Conservation (phyloP, 2,888 invertebrate genomes). For the Acleris holmiana region DNA sequence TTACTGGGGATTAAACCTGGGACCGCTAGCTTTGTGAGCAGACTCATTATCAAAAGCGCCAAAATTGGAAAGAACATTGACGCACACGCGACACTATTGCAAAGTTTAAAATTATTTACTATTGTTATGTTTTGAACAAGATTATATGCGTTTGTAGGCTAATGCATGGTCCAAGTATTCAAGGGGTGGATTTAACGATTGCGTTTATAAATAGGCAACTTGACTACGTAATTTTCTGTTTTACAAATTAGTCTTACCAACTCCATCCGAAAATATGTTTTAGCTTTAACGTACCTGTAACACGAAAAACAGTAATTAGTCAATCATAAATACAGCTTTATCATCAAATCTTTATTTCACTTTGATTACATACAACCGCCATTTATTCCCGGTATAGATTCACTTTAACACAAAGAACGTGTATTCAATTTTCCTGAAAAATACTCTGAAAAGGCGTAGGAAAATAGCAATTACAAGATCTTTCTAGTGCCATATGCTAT, state of each 20-base stretch:
- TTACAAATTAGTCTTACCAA: conserved; percentile 52
- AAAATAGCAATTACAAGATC: conserved; percentile 84
- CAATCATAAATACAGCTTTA: conserved; percentile 37
- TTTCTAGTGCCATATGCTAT: conserved; percentile 66
- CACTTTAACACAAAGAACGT: conserved; percentile 64
- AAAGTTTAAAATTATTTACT: no score
- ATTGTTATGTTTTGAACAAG: no score
- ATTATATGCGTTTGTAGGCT: no score
- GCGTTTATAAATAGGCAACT: conserved; percentile 17
- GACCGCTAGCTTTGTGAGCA: no score
- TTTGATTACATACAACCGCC: conserved; percentile 39
- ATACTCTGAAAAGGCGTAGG: conserved; percentile 78
- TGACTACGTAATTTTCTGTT: conserved; percentile 40
- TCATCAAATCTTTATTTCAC: conserved; percentile 37
- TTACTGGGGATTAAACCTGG: no score
- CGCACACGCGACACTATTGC: no score
- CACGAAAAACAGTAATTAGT: conserved; percentile 46
- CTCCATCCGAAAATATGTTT: conserved; percentile 53
- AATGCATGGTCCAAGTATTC: no score
- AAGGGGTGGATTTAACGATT: conserved; percentile 45
- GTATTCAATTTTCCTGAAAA: conserved; percentile 77
- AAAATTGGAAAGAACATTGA: no score
- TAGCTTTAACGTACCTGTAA: conserved; percentile 51
- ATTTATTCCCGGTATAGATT: conserved; percentile 49
- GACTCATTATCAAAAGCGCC: no score